Conservation (phyloP, 2,113 vertebrate species). For the Dendropsophus ebraccatus region DNA sequence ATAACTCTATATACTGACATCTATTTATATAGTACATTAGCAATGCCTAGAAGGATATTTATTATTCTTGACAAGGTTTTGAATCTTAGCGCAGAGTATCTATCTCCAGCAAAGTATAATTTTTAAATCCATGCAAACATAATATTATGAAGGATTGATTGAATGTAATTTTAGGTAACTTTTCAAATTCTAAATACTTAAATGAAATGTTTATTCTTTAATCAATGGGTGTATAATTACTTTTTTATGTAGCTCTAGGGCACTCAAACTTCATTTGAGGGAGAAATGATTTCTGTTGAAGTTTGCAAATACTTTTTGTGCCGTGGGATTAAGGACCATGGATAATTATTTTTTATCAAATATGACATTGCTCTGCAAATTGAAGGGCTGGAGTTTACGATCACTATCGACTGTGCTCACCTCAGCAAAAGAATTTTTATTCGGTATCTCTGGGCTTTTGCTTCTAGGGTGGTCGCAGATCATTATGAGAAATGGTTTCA, state of each 20-base stretch:
- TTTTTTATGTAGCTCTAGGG: constrained; percentile 2
- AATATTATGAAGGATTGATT: constrained; percentile 29
- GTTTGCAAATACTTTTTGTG: constrained; percentile 38
- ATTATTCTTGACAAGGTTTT: constrained; percentile 6
- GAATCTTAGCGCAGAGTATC: not conserved
- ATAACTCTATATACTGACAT: not conserved
- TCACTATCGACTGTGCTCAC: not conserved
- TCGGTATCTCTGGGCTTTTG: not conserved
- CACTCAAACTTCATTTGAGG: not conserved
- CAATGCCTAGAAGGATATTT: not conserved
- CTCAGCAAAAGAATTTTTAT: constrained; percentile 18
- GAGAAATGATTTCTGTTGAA: constrained; percentile 19
- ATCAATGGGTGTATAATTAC: constrained; percentile 35
- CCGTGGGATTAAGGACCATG: not conserved
- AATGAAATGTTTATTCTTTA: constrained; percentile 32
- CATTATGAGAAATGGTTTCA: constrained; percentile 15
- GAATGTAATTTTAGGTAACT: constrained; percentile 31
- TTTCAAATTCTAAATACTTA: constrained; percentile 16
- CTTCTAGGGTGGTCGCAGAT: constrained; percentile 6
- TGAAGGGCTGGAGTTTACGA: not conserved
- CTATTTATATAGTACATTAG: not conserved
- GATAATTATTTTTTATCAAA: not conserved
- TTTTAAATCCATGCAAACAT: constrained; percentile 30
- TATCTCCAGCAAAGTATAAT: not conserved
- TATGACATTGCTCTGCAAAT: not conserved